phyloP scores from a whole-genome alignment of 1,140 invertebrate genomes.

The Steinernema khuongi region DNA sequence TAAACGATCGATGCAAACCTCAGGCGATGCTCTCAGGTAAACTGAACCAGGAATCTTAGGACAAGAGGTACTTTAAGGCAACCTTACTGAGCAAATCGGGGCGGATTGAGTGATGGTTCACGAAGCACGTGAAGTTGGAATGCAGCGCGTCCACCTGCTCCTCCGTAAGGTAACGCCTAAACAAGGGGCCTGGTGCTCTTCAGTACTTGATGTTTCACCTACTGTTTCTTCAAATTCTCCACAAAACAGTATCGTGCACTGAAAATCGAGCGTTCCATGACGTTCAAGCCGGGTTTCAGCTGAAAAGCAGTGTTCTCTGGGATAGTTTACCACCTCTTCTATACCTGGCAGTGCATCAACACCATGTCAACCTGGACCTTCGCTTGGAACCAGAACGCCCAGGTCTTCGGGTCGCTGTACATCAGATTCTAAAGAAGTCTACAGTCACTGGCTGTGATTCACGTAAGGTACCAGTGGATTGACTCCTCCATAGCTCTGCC shows the following conservation, averaged over 20 bases:
- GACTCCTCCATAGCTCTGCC: slow-evolving; percentile 9
- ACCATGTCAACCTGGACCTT: slow-evolving; percentile 3
- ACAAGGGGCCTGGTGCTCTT: neutral
- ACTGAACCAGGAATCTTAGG: neutral
- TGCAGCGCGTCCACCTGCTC: neutral
- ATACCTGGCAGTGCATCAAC: neutral
- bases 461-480: neutral
- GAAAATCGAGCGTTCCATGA: neutral
- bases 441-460: too few relatives aligned
- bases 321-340: neutral
- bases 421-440: neutral
- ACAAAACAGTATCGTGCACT: neutral
- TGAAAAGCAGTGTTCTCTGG: neutral
- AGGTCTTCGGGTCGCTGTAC: neutral
- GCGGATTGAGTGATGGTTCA: neutral
- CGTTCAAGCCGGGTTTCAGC: neutral
- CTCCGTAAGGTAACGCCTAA: neutral
- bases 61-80: neutral
- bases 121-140: neutral
- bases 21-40: neutral
- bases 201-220: neutral
- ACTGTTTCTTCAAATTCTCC: neutral
- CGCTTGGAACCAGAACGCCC: neutral
- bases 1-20: neutral
- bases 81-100: neutral